A percentile compares a stretch with the other conserved stretches of the same genome.
These are phyloP conservation scores for Drosophila pegasa DNA, from an alignment of 2,888 invertebrate genomes.

Conservation along the genomic window DNA sequence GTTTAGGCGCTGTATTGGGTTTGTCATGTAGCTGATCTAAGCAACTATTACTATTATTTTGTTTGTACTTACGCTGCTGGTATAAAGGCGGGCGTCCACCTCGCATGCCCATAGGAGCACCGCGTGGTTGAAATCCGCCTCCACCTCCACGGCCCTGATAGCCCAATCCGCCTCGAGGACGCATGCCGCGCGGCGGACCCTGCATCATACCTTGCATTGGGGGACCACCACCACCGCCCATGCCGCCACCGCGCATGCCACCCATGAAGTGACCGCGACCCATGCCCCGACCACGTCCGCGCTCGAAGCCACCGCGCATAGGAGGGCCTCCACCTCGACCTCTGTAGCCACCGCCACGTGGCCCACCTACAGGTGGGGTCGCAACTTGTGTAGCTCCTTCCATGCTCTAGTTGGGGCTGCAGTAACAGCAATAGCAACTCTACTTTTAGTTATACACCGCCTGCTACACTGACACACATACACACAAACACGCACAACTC, in stretches of 20 bases:
- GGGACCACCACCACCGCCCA: conserved; percentile 81
- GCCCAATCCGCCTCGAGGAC: conserved; percentile 80
- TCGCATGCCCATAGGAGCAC: conserved; percentile 83
- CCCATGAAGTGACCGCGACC: conserved; percentile 84
- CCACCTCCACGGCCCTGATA: conserved; percentile 81
- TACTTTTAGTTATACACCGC: conserved; percentile 33
- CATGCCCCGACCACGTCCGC: conserved; percentile 84
- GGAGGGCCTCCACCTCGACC: conserved; percentile 82
- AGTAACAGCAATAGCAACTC: conserved; percentile 14
- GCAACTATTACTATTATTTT: not conserved
- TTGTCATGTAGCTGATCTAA: conserved; percentile 7
- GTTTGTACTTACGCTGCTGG: conserved; percentile 82
- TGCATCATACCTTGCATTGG: conserved; percentile 81
- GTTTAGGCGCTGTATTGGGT: conserved; percentile 76
- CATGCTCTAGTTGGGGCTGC: conserved; percentile 54
- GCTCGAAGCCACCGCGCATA: conserved; percentile 83
- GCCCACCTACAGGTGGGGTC: conserved; percentile 75
- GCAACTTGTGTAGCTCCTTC: conserved; percentile 77
- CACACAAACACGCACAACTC: conserved; percentile 36
- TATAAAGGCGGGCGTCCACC: conserved; percentile 83
- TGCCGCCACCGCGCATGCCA: conserved; percentile 78
- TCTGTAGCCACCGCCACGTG: conserved; percentile 82
- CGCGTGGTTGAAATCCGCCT: conserved; percentile 79
- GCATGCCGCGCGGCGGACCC: conserved; percentile 81
- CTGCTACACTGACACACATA: conserved; percentile 42